These are phyloP conservation scores for Agrochola litura DNA, from an alignment of 2,888 invertebrate genomes.

Conservation along the genomic window DNA sequence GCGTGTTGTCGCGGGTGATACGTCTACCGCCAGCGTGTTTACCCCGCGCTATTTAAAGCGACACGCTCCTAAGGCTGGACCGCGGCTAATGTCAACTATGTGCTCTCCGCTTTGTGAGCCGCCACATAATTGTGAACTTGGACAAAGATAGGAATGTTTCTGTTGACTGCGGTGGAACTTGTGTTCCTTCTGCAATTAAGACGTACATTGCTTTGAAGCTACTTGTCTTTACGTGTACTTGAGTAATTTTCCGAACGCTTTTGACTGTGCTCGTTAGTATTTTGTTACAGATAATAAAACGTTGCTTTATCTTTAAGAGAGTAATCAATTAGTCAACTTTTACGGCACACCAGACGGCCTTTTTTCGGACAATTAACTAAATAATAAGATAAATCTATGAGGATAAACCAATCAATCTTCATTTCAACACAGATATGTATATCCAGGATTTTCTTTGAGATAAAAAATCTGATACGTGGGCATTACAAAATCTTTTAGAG, in stretches of 20 bases:
- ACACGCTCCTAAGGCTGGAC: slow-evolving; percentile 7
- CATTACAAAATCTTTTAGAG: slow-evolving; percentile 5
- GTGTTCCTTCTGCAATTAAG: slow-evolving; percentile 33
- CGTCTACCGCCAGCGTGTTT: slow-evolving; percentile 17
- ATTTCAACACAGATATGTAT: too few relatives aligned
- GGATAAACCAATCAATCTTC: slow-evolving; percentile 1
- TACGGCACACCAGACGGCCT: neutral
- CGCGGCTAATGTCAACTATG: slow-evolving; percentile 38
- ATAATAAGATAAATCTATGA: neutral
- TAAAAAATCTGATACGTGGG: slow-evolving; percentile 17
- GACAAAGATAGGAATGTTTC: slow-evolving; percentile 53
- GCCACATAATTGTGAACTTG: slow-evolving; percentile 47
- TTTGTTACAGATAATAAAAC: neutral
- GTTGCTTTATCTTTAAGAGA: neutral
- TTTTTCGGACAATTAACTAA: slow-evolving; percentile 1
- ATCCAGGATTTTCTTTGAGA: neutral
- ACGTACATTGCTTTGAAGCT: slow-evolving; percentile 32
- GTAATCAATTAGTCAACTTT: neutral
- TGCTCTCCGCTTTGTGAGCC: slow-evolving; percentile 39
- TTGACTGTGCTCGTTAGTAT: neutral
- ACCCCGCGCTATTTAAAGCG: slow-evolving; percentile 20
- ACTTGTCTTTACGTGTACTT: slow-evolving; percentile 18
- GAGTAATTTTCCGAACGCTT: neutral
- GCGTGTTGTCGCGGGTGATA: slow-evolving; percentile 2
- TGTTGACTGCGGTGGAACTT: slow-evolving; percentile 22